Conservation (phyloP, 2,797 vertebrate species). For the Geotrypetes seraphini region DNA sequence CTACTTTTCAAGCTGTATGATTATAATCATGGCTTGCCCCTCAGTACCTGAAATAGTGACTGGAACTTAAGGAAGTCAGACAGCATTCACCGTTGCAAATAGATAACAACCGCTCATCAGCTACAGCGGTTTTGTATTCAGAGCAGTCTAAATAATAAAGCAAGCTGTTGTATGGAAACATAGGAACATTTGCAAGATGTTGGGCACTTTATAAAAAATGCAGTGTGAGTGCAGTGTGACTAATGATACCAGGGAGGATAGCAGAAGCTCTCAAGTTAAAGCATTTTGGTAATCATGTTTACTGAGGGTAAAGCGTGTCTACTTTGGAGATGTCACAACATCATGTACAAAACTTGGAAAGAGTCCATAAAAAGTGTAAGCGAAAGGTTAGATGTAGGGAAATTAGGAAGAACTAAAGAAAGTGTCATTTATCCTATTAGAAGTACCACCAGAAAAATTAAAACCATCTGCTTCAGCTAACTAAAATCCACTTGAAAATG, state of each 20-base stretch:
- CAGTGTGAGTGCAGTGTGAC: slow-evolving; percentile 53
- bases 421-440: slow-evolving; percentile 61
- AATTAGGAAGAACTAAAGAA: slow-evolving; percentile 43
- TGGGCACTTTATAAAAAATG: slow-evolving; percentile 39
- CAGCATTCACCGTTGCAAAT: slow-evolving; percentile 27
- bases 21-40: slow-evolving; percentile 4
- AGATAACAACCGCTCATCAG: slow-evolving; percentile 36
- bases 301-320: slow-evolving; percentile 55
- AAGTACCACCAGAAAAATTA: slow-evolving; percentile 55
- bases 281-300: slow-evolving; percentile 65
- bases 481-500: slow-evolving; percentile 61
- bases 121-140: slow-evolving; percentile 30
- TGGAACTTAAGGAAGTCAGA: slow-evolving; percentile 29
- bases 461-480: slow-evolving; percentile 66
- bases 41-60: slow-evolving; percentile 10
- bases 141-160: slow-evolving; percentile 41
- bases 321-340: slow-evolving; percentile 72
- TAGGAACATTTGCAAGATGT: slow-evolving; percentile 50
- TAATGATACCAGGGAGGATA: slow-evolving; percentile 54
- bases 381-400: slow-evolving; percentile 41
- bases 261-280: slow-evolving; percentile 58
- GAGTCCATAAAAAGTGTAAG: slow-evolving; percentile 48
- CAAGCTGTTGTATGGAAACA: slow-evolving; percentile 48
- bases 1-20: slow-evolving; percentile 28
- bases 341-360: slow-evolving; percentile 45